Percentiles rank a stretch among this genome's conserved stretches.
Conservation (phyloP, 2,113 vertebrate species). For the Thamnaconus septentrionalis region DNA sequence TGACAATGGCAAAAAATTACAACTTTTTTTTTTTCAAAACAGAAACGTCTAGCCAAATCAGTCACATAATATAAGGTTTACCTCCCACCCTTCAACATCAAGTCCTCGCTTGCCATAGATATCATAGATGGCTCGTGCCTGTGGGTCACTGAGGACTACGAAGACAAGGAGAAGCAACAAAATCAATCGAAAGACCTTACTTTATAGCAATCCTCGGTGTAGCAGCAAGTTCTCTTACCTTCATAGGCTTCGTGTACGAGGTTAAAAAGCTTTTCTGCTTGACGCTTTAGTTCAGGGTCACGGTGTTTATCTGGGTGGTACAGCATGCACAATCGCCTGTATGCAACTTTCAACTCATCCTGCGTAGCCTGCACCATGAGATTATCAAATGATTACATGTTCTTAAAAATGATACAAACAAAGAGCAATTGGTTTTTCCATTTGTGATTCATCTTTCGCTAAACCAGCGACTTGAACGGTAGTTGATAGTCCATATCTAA, state of each 20-base stretch:
- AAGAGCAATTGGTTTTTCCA: too few species aligned
- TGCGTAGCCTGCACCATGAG: conserved; percentile 83
- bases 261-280: conserved; percentile 94
- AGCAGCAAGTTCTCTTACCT: conserved; percentile 75
- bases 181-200: neutral
- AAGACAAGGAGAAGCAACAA: conserved; percentile 15
- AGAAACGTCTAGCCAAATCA: neutral
- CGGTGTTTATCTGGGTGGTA: conserved; percentile 99
- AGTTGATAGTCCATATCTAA: too few species aligned
- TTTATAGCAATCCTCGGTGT: neutral
- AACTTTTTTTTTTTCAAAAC: too few species aligned
- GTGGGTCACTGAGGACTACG: conserved; percentile 93
- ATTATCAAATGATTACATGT: neutral
- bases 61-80: conserved; percentile 65
- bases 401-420: too few species aligned
- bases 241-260: conserved; percentile 96
- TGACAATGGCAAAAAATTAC: too few species aligned
- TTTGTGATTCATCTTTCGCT: too few species aligned
- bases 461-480: too few species aligned
- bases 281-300: conserved; percentile 91
- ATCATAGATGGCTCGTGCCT: conserved; percentile 97
- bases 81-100: conserved; percentile 99
- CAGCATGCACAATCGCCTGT: conserved; percentile 94
- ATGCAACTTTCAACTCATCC: conserved; percentile 93
- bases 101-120: conserved; percentile 97